phyloP scores from a whole-genome alignment of 2,113 vertebrate genomes.

The Amphiprion percula region DNA sequence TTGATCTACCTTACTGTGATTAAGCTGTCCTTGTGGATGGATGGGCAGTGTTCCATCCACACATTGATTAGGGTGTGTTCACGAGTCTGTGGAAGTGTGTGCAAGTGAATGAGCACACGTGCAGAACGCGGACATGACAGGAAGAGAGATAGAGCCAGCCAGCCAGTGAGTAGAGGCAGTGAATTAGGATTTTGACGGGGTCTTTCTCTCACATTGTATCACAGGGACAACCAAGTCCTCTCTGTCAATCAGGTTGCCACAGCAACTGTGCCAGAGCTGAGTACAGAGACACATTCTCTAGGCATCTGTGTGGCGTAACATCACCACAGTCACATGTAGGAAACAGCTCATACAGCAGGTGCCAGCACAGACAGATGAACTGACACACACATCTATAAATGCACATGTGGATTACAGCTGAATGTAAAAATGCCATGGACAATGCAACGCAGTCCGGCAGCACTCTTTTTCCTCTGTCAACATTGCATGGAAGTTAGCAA shows the following conservation, averaged over 20 bases:
- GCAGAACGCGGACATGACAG: background rate
- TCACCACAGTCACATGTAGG: constrained; percentile 50
- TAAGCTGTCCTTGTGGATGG: background rate
- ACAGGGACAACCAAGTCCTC: constrained; percentile 32
- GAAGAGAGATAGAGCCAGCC: background rate
- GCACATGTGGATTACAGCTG: background rate
- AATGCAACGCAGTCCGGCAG: no score
- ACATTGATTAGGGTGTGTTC: constrained; percentile 4
- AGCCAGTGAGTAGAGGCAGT: constrained; percentile 22
- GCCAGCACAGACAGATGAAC: constrained; percentile 25
- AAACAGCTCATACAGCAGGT: constrained; percentile 14
- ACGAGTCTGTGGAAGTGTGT: constrained; percentile 2
- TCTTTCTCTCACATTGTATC: constrained; percentile 30
- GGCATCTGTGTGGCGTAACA: constrained; percentile 62
- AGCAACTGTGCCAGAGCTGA: constrained; percentile 64
- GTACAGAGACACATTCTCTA: constrained; percentile 51
- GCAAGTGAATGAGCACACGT: background rate
- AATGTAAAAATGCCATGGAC: background rate
- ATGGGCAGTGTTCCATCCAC: background rate
- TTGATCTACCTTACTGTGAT: background rate
- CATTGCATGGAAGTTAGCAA: no score
- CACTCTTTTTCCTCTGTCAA: no score
- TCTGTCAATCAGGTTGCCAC: constrained; percentile 60
- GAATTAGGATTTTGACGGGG: constrained; percentile 21
- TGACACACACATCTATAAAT: background rate